Conservation (phyloP, 2,888 invertebrate genomes). For the Netelia virgata region DNA sequence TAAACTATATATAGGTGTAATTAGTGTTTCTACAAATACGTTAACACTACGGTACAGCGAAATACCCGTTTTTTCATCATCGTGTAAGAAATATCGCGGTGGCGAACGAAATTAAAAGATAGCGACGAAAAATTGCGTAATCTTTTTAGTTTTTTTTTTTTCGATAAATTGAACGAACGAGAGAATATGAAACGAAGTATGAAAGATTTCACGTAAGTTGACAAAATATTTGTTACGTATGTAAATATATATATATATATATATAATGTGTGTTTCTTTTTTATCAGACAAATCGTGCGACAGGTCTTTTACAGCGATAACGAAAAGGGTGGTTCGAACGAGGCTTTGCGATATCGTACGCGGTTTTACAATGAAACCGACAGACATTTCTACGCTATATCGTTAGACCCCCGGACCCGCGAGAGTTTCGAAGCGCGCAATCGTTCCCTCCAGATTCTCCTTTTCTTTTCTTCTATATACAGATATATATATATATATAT, state of each 20-base stretch:
- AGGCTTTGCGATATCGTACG: constrained; percentile 19
- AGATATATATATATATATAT: not conserved
- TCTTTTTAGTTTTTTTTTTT: not conserved
- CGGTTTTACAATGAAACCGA: constrained; percentile 39
- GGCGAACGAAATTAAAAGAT: not conserved
- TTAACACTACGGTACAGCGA: not conserved
- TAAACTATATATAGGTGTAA: not conserved
- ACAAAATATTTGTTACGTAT: not conserved
- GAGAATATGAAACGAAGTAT: not conserved
- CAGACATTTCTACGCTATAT: constrained; percentile 24
- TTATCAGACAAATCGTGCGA: constrained; percentile 34
- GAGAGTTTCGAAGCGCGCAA: constrained; percentile 56
- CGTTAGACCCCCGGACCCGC: not conserved
- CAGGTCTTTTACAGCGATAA: constrained; percentile 20
- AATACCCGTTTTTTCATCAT: not conserved
- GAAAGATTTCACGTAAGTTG: constrained; percentile 1
- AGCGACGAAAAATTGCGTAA: not conserved
- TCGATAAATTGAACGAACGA: no score
- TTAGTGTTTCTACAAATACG: constrained; percentile 4
- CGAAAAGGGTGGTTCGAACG: constrained; percentile 6
- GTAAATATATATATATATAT: not conserved
- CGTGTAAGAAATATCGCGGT: not conserved
- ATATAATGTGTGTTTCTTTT: not conserved
- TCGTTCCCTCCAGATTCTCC: constrained; percentile 60
- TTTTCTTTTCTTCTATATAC: constrained; percentile 50